A percentile compares a stretch with the other conserved stretches of the same genome.
phyloP scores from a whole-genome alignment of 2,797 vertebrate species.

The Lepus townsendii region DNA sequence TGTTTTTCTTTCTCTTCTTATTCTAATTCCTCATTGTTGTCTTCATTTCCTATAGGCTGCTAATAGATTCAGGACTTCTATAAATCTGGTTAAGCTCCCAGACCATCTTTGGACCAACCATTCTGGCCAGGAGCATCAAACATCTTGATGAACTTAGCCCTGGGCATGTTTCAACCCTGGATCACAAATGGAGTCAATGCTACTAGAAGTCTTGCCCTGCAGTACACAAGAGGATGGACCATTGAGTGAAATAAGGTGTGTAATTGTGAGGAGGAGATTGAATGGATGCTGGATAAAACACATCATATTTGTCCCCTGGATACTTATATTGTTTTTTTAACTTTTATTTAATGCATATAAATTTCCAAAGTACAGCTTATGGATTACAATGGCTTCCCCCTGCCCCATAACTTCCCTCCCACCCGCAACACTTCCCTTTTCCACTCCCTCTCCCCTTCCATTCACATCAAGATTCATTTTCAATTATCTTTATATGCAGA shows the following conservation, averaged over 20 bases:
- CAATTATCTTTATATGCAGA: no score
- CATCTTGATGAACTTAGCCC: background rate
- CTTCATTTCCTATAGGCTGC: background rate
- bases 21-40: background rate
- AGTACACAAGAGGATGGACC: background rate
- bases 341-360: no score
- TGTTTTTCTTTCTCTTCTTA: conserved; percentile 15
- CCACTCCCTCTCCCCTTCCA: no score
- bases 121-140: background rate
- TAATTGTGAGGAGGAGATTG: background rate
- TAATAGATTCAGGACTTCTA: background rate
- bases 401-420: no score
- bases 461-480: no score
- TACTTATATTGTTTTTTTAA: background rate
- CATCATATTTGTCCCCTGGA: background rate
- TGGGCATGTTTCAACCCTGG: background rate
- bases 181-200: background rate
- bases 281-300: background rate
- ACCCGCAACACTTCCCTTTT: no score
- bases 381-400: no score
- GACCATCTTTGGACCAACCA: background rate
- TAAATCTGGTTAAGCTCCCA: background rate
- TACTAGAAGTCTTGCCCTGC: background rate
- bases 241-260: background rate
- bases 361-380: no score